Evolutionary conservation across 2,113 vertebrate species (phyloP).

Genomic region (Girardinichthys multiradiatus): DNA sequence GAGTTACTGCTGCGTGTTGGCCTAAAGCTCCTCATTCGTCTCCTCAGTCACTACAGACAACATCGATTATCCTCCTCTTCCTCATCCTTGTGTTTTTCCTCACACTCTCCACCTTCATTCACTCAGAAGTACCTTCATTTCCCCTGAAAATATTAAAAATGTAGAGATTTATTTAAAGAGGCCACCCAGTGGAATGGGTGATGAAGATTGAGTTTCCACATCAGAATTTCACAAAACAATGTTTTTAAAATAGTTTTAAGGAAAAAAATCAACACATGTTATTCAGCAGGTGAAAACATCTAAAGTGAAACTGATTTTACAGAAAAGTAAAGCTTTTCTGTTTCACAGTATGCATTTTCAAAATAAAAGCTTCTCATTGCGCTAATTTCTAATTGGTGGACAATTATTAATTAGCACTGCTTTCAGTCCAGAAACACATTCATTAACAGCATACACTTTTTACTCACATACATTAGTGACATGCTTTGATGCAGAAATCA

Average conservation of each 20-base stretch:
- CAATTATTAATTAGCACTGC: too few species aligned
- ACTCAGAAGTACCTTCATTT: background rate
- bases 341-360: background rate
- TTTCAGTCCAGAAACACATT: too few species aligned
- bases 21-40: conserved; percentile 60
- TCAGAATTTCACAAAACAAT: too few species aligned
- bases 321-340: background rate
- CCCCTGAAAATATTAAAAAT: background rate
- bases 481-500: too few species aligned
- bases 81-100: background rate
- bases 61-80: conserved; percentile 22
- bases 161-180: background rate
- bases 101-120: background rate
- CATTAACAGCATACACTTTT: too few species aligned
- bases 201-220: too few species aligned
- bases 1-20: conserved; percentile 58
- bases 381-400: background rate
- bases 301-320: too few species aligned
- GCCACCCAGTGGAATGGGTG: too few species aligned
- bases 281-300: too few species aligned
- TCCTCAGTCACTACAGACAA: conserved; percentile 55
- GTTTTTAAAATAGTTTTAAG: too few species aligned
- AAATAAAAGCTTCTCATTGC: background rate
- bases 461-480: too few species aligned
- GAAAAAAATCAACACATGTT: too few species aligned